Conservation (phyloP, 2,797 vertebrate species). For the Hapalemur alaotrensis region DNA sequence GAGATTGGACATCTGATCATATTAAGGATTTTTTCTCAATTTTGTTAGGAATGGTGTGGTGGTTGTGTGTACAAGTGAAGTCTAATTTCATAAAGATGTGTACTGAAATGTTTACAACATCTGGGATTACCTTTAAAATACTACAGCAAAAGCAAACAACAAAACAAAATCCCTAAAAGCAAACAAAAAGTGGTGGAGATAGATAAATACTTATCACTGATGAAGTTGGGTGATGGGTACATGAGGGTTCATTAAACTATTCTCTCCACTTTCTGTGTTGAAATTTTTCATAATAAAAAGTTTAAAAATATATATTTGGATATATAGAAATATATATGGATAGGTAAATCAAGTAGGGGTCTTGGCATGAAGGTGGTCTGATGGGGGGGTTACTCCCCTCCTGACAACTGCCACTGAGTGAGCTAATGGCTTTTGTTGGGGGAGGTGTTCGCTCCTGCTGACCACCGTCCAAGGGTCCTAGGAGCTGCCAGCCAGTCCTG, state of each 20-base stretch:
- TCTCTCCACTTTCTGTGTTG: neutral
- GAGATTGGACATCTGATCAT: neutral
- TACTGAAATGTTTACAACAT: slow-evolving; percentile 3
- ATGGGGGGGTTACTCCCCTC: neutral
- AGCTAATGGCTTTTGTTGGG: neutral
- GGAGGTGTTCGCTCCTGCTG: neutral
- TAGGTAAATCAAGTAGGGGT: neutral
- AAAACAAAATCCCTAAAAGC: neutral
- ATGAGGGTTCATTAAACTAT: neutral
- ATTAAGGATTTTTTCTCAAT: neutral
- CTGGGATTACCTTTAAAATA: neutral
- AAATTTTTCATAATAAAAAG: neutral
- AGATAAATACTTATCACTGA: neutral
- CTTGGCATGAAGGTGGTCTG: neutral
- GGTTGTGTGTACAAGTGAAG: neutral
- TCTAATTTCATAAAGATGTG: neutral
- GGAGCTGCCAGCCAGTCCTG: neutral
- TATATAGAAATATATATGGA: neutral
- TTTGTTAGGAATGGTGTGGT: neutral
- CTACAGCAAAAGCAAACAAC: neutral
- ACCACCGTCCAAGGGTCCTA: neutral
- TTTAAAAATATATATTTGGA: neutral
- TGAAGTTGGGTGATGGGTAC: neutral
- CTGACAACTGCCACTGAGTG: neutral
- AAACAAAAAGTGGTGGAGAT: neutral